Percentiles rank a stretch among this genome's conserved stretches.
Evolutionary conservation across 2,113 vertebrate genomes (phyloP).

Genomic region (Ophiodon elongatus): DNA sequence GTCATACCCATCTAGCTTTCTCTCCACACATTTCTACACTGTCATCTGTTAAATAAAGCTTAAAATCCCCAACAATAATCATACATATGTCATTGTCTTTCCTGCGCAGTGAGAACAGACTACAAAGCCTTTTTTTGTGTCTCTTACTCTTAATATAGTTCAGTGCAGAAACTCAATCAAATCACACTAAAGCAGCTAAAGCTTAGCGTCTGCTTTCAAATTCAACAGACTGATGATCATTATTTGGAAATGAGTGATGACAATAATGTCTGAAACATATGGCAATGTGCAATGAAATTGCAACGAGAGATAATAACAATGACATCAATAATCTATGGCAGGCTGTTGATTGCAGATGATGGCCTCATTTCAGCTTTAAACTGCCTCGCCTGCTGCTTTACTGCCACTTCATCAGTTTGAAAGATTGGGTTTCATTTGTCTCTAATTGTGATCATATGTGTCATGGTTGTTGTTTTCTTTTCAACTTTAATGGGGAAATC

Average conservation of each 20-base stretch:
- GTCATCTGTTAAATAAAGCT: neutral
- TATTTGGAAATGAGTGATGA: constrained; percentile 63
- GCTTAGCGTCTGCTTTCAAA: constrained; percentile 29
- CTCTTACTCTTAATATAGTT: constrained; percentile 32
- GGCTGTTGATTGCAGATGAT: constrained; percentile 29
- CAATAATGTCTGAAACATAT: constrained; percentile 58
- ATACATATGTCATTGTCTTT: neutral
- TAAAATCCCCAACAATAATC: neutral
- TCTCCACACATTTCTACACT: neutral
- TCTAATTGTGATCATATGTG: constrained; percentile 1
- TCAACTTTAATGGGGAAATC: neutral
- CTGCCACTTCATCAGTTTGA: constrained; percentile 46
- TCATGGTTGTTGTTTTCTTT: neutral
- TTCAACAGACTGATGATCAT: constrained; percentile 48
- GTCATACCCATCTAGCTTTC: too few species aligned
- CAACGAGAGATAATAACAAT: constrained; percentile 51
- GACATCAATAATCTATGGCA: constrained; percentile 48
- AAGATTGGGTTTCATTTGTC: constrained; percentile 23
- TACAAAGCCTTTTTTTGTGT: constrained; percentile 11
- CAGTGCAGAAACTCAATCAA: constrained; percentile 10
- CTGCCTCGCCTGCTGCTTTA: constrained; percentile 42
- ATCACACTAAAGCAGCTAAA: constrained; percentile 8
- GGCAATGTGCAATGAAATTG: constrained; percentile 45
- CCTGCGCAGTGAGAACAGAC: neutral
- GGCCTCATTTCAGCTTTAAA: constrained; percentile 46